Evolutionary conservation across 2,888 invertebrate genomes (phyloP).

Genomic region (Synanthedon andrenaeformis): DNA sequence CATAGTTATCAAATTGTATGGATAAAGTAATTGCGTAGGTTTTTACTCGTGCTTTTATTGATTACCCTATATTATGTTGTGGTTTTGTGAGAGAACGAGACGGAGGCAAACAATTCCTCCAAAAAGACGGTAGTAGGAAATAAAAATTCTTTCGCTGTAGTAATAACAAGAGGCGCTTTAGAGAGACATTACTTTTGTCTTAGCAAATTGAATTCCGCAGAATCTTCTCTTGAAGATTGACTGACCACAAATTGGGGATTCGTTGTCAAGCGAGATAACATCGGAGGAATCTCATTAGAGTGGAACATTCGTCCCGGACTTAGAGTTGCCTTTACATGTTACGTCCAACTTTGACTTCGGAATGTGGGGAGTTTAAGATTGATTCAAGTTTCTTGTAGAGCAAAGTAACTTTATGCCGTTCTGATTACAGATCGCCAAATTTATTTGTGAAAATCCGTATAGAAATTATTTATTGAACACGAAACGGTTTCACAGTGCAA

Average conservation of each 20-base stretch:
- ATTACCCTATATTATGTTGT: no score
- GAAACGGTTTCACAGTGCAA: no score
- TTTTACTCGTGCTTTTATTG: no score
- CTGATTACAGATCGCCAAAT: neutral
- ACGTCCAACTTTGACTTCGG: slow-evolving; percentile 33
- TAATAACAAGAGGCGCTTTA: slow-evolving; percentile 23
- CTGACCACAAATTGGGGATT: slow-evolving; percentile 67
- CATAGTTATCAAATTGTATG: no score
- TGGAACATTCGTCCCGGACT: slow-evolving; percentile 38
- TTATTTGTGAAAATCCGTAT: neutral
- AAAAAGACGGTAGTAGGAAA: slow-evolving; percentile 4
- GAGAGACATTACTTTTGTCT: slow-evolving; percentile 51
- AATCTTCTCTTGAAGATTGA: slow-evolving; percentile 52
- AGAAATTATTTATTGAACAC: no score
- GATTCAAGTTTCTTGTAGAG: slow-evolving; percentile 14
- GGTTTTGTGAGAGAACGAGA: no score
- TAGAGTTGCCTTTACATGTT: slow-evolving; percentile 37
- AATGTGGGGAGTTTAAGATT: slow-evolving; percentile 39
- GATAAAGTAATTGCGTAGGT: no score
- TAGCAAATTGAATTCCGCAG: slow-evolving; percentile 62
- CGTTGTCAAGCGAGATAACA: slow-evolving; percentile 63
- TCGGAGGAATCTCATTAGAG: slow-evolving; percentile 65
- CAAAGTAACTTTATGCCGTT: slow-evolving; percentile 4
- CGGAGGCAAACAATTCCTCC: no score
- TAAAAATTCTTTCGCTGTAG: neutral